Conservation (phyloP, 1,140 invertebrate species). For the Metopolophium dirhodum region DNA sequence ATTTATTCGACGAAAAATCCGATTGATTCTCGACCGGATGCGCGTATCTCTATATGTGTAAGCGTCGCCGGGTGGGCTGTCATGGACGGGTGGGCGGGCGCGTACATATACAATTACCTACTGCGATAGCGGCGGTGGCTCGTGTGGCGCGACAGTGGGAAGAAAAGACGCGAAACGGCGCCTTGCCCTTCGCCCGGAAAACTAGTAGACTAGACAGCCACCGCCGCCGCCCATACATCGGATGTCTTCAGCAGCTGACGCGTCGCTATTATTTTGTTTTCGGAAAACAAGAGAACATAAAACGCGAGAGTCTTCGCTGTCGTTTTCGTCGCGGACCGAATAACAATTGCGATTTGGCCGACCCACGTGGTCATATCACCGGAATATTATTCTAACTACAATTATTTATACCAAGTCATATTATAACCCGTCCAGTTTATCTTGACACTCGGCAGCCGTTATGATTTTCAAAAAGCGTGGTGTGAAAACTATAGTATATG, state of each 20-base stretch:
- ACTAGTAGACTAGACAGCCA: background rate
- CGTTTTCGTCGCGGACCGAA: background rate
- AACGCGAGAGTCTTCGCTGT: background rate
- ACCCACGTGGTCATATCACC: background rate
- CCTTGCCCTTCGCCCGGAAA: background rate
- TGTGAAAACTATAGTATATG: too few species aligned
- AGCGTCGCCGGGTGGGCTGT: background rate
- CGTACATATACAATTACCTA: background rate
- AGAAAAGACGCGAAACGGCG: background rate
- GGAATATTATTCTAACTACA: background rate
- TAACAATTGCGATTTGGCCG: background rate
- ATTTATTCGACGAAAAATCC: background rate
- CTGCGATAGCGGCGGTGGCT: background rate
- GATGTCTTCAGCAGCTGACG: background rate
- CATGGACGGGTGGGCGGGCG: background rate
- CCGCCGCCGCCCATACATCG: background rate
- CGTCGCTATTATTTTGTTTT: background rate
- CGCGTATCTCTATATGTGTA: background rate
- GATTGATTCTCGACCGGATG: constrained; percentile 13
- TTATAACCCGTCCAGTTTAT: too few species aligned
- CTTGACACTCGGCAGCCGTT: too few species aligned
- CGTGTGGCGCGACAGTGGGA: background rate
- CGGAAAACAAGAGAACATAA: background rate
- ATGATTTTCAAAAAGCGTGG: too few species aligned
- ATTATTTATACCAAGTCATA: background rate